Evolutionary conservation across 2,888 invertebrate species (phyloP).

Genomic region (Zhuqinia jingwanae): DNA sequence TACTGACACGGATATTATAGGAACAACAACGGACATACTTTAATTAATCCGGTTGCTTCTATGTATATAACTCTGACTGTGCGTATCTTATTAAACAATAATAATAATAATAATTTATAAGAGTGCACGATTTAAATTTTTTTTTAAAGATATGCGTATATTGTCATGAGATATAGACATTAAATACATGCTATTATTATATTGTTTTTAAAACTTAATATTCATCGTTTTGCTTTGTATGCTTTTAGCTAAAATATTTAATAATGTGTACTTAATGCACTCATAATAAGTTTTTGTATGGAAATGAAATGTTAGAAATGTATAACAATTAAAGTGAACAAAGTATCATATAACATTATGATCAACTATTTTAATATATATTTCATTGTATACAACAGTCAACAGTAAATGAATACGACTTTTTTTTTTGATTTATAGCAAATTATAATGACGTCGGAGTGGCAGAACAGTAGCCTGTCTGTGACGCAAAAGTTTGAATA

Average conservation of each 20-base stretch:
- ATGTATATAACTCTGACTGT: too few species aligned
- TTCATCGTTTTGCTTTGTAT: constrained; percentile 22
- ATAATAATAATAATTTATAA: background rate
- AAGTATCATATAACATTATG: background rate
- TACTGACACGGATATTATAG: constrained; percentile 45
- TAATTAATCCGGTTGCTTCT: constrained; percentile 48
- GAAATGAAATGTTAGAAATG: constrained; percentile 1
- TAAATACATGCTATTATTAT: too few species aligned
- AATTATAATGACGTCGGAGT: constrained; percentile 16
- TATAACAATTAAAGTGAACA: constrained; percentile 21
- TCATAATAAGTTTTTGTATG: too few species aligned
- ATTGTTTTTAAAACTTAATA: too few species aligned
- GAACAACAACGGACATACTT: constrained; percentile 9
- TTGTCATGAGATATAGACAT: background rate
- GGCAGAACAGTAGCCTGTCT: background rate
- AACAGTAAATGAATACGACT: too few species aligned
- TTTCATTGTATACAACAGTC: too few species aligned
- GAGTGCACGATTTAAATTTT: background rate
- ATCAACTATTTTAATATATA: background rate
- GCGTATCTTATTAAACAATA: background rate
- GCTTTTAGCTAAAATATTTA: constrained; percentile 25
- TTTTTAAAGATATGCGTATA: too few species aligned
- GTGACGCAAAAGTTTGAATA: background rate
- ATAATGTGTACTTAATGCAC: too few species aligned
- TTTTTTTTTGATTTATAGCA: constrained; percentile 33